Evolutionary conservation across 2,888 invertebrate species (phyloP).

Genomic region (Lochmaea capreae): DNA sequence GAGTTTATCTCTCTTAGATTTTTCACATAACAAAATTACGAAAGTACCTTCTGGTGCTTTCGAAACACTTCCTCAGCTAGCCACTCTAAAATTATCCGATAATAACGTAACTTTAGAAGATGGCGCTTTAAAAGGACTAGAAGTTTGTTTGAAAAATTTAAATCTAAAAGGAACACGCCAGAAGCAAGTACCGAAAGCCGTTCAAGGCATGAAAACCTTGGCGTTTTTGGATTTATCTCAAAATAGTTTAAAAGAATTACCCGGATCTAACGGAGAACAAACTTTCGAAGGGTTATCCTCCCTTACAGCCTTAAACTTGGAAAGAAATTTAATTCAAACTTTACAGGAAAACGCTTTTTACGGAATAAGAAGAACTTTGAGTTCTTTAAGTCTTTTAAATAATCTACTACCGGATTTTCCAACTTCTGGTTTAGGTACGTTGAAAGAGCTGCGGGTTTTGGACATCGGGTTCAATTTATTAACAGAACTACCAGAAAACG

Average conservation of each 20-base stretch:
- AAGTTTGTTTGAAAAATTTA: slow-evolving; percentile 85
- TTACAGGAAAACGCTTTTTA: slow-evolving; percentile 81
- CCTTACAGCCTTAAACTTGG: slow-evolving; percentile 87
- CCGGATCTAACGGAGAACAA: slow-evolving; percentile 72
- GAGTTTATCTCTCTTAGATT: slow-evolving; percentile 82
- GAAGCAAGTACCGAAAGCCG: slow-evolving; percentile 82
- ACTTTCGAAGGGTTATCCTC: slow-evolving; percentile 84
- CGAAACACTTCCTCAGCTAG: slow-evolving; percentile 75
- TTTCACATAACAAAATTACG: slow-evolving; percentile 84
- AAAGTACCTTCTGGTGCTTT: slow-evolving; percentile 82
- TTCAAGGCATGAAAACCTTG: slow-evolving; percentile 80
- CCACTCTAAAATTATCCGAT: slow-evolving; percentile 87
- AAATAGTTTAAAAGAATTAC: slow-evolving; percentile 86
- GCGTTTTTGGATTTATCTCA: slow-evolving; percentile 92
- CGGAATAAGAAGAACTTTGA: slow-evolving; percentile 84
- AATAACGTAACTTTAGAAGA: slow-evolving; percentile 83
- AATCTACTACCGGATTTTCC: slow-evolving; percentile 91
- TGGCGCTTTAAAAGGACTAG: slow-evolving; percentile 82
- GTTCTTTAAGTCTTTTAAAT: slow-evolving; percentile 89
- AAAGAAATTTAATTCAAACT: slow-evolving; percentile 85
- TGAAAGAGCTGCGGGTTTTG: slow-evolving; percentile 85
- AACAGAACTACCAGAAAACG: slow-evolving; percentile 81
- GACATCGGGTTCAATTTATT: slow-evolving; percentile 93
- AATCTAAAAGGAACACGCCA: slow-evolving; percentile 90
- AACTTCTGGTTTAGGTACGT: slow-evolving; percentile 79